Percentiles rank a stretch among this genome's conserved stretches.
These are phyloP conservation scores for Toxotes chatareus DNA, from an alignment of 2,113 vertebrate genomes.

Conservation along the genomic window DNA sequence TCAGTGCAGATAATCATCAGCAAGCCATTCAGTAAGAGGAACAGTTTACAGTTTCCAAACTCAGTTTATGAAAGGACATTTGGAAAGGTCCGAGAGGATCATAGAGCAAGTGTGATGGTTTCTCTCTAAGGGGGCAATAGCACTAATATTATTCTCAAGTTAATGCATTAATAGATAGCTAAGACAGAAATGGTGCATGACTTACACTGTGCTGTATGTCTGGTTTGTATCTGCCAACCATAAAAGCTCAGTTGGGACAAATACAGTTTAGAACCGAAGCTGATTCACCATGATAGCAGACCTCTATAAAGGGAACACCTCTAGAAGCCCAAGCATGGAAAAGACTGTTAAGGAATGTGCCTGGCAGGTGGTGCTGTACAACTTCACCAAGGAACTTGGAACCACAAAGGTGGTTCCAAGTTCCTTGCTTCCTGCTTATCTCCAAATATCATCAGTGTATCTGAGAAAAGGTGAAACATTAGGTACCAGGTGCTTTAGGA, in stretches of 20 bases:
- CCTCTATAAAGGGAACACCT: background rate
- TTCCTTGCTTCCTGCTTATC: background rate
- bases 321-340: slow-evolving; percentile 1
- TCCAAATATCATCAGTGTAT: slow-evolving; percentile 15
- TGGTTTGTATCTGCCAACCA: slow-evolving; percentile 50
- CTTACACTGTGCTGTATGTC: slow-evolving; percentile 24
- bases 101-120: slow-evolving; percentile 31
- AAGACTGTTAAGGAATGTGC: slow-evolving; percentile 29
- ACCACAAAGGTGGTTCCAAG: background rate
- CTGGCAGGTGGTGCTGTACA: slow-evolving; percentile 9
- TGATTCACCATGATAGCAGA: slow-evolving; percentile 45
- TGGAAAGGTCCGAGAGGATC: slow-evolving; percentile 12
- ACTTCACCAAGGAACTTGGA: background rate
- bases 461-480: slow-evolving; percentile 3
- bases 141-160: slow-evolving; percentile 57
- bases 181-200: slow-evolving; percentile 34
- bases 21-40: background rate
- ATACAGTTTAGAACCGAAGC: slow-evolving; percentile 29
- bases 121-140: slow-evolving; percentile 30
- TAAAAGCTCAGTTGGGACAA: slow-evolving; percentile 29
- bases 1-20: slow-evolving; percentile 34
- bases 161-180: slow-evolving; percentile 44
- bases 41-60: slow-evolving; percentile 50
- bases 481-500: too few species aligned
- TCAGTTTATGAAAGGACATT: slow-evolving; percentile 49